Percentiles rank a stretch among this genome's conserved stretches.
These are phyloP conservation scores for Cistogaster globosa DNA, from an alignment of 2,888 invertebrate genomes.

Conservation along the genomic window DNA sequence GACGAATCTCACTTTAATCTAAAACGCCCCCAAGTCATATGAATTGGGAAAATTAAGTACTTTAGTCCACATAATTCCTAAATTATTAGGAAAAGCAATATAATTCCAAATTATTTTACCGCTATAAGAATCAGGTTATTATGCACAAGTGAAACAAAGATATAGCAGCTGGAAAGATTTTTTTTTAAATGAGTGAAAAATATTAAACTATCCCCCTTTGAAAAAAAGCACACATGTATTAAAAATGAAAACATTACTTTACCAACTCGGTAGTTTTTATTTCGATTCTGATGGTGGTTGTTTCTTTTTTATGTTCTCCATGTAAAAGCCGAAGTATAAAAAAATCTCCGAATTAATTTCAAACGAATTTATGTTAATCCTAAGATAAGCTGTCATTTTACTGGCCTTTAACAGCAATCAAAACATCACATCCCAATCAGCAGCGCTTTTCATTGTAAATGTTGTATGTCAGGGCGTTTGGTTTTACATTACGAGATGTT, in stretches of 20 bases:
- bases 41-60: too few relatives aligned
- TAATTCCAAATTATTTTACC: too few relatives aligned
- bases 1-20: too few relatives aligned
- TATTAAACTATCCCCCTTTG: not conserved
- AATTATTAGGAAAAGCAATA: too few relatives aligned
- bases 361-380: slow-evolving; percentile 82
- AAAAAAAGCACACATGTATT: not conserved
- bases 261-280: not conserved
- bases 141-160: too few relatives aligned
- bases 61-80: too few relatives aligned
- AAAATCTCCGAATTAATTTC: slow-evolving; percentile 82
- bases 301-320: slow-evolving; percentile 16
- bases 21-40: too few relatives aligned
- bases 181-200: too few relatives aligned
- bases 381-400: slow-evolving; percentile 78
- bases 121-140: too few relatives aligned
- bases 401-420: slow-evolving; percentile 74
- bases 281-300: slow-evolving; percentile 32
- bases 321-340: slow-evolving; percentile 74
- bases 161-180: too few relatives aligned
- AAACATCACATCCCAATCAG: slow-evolving; percentile 61
- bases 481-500: slow-evolving; percentile 58
- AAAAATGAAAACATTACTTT: too few relatives aligned
- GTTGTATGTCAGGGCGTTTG: slow-evolving; percentile 41
- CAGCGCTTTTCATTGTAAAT: slow-evolving; percentile 33